These are phyloP conservation scores for Gibbula magus DNA, from an alignment of 2,888 invertebrate genomes.

Conservation along the genomic window DNA sequence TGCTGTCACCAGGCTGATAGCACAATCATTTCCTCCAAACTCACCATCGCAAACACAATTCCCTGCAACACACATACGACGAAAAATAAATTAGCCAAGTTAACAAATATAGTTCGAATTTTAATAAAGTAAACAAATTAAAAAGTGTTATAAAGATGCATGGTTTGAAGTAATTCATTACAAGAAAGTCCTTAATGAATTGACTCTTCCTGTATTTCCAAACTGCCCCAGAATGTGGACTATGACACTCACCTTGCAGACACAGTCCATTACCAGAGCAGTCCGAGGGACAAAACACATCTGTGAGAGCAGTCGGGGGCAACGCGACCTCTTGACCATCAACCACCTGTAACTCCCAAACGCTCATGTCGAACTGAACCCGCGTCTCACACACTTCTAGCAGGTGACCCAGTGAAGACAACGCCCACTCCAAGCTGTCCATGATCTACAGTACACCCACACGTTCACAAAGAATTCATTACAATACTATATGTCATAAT, in stretches of 20 bases:
- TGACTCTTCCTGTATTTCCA: background rate
- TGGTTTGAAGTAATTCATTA: background rate
- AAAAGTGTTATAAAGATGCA: too few relatives aligned
- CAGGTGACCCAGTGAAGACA: constrained; percentile 43
- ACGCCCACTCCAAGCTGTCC: constrained; percentile 41
- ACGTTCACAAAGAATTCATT: too few relatives aligned
- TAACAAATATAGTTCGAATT: too few relatives aligned
- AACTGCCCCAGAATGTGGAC: background rate
- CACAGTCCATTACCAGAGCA: constrained; percentile 55
- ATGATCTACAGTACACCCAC: constrained; percentile 45
- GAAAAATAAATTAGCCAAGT: too few relatives aligned
- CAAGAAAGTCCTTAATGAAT: background rate
- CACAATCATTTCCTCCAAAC: constrained; percentile 46
- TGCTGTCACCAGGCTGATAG: constrained; percentile 31
- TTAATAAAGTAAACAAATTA: too few relatives aligned
- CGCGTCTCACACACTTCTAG: constrained; percentile 43
- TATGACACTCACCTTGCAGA: constrained; percentile 42
- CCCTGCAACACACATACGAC: constrained; percentile 25
- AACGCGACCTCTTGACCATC: constrained; percentile 36
- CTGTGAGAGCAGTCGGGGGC: constrained; percentile 41
- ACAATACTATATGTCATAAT: too few relatives aligned
- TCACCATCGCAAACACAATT: constrained; percentile 44
- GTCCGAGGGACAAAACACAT: constrained; percentile 50
- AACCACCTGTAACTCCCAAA: constrained; percentile 40
- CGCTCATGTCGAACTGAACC: constrained; percentile 39